A percentile compares a stretch with the other conserved stretches of the same genome.
Conservation (phyloP, 2,888 invertebrate species). For the Amiota mariae region DNA sequence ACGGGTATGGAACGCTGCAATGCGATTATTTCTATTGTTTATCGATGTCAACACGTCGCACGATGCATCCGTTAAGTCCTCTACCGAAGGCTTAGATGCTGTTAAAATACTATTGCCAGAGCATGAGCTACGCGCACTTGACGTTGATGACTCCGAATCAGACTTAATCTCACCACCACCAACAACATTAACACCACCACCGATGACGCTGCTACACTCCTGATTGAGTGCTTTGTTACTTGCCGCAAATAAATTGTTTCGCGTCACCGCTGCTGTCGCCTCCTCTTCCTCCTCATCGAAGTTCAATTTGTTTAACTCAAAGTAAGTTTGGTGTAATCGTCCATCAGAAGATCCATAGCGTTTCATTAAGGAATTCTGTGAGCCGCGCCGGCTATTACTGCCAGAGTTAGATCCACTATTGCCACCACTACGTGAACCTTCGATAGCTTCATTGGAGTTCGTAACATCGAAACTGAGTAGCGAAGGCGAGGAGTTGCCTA, state of each 20-base stretch:
- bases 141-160: slow-evolving; percentile 60
- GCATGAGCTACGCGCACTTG: slow-evolving; percentile 48
- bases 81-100: slow-evolving; percentile 53
- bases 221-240: slow-evolving; percentile 24
- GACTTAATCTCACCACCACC: slow-evolving; percentile 56
- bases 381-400: slow-evolving; percentile 64
- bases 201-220: not conserved
- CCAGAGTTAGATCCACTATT: slow-evolving; percentile 62
- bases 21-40: slow-evolving; percentile 25
- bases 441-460: slow-evolving; percentile 36
- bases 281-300: slow-evolving; percentile 56
- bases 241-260: not conserved
- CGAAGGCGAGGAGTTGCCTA: slow-evolving; percentile 73
- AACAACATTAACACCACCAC: slow-evolving; percentile 5
- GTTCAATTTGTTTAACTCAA: slow-evolving; percentile 70
- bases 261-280: not conserved
- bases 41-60: slow-evolving; percentile 5
- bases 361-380: slow-evolving; percentile 66
- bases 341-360: slow-evolving; percentile 71
- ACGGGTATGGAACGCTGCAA: slow-evolving; percentile 46
- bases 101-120: slow-evolving; percentile 59
- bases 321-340: slow-evolving; percentile 71
- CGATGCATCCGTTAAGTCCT: slow-evolving; percentile 42
- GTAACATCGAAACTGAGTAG: slow-evolving; percentile 66
- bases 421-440: slow-evolving; percentile 45